Evolutionary conservation across 2,888 invertebrate species (phyloP), one percentile per base, ranked within the genome.

Genomic region (Tetragonula carbonaria): DNA sequence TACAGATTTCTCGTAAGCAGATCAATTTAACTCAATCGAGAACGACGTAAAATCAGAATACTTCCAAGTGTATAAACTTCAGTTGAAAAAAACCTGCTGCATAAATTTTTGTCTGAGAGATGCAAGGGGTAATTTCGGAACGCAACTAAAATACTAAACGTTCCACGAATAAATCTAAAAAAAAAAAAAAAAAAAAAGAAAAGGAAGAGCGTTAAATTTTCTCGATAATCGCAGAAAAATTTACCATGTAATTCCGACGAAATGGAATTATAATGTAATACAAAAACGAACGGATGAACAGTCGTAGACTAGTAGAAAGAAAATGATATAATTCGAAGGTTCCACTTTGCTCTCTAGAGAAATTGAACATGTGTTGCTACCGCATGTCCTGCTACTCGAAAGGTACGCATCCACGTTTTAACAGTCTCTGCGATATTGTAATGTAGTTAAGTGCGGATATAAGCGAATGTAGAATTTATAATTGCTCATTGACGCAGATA

Each of bases 281-380:
- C 38, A 79, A 70, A 62, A 70, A 53, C 74, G 70, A 21, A 45
- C 8, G 38, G 45, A 18, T 53, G 18, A 55, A 57, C 23, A 55
- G 18, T 74, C 21, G 53, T 74, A 51, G 82, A 74, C 79, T 82
- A 74, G 68, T 62, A 70, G 28, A 55, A 18, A 80, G 70, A 73
- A 72, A 73, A 59, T 45, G 67, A 23, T 66, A 62, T 66, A 62
- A n/a, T 23, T 62, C 78, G 59, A 53, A 53, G 57, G 53, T 28
- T 38, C 79, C 55, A 70, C 63, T 50, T 66, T 55, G 38, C 33
- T 75, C 80, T n/a, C 1, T 53, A 53, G 8, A 38, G 23, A 71
- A 51, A 28, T 23, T 66, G 59, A 67, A 72, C 38, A 23, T 50
- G 38, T 33, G 50, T 28, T 28, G 28, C 1, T 23, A 23, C 33